Conservation (phyloP, 2,113 vertebrate genomes). For the Dicaeum eximium region DNA sequence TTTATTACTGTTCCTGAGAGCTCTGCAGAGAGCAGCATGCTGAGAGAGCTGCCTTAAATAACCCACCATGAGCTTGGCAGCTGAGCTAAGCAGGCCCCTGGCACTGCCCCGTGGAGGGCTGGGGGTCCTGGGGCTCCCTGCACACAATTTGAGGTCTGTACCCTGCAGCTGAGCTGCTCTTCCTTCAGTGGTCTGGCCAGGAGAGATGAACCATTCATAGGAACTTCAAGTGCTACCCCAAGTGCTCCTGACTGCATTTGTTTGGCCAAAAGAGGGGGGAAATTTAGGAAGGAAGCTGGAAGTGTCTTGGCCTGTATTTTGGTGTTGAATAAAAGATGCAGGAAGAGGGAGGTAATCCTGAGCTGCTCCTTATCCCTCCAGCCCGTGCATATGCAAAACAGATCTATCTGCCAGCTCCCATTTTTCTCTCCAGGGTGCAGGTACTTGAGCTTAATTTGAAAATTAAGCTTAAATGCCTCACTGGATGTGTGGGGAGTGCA, state of each 20-base stretch:
- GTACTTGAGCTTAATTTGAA: neutral
- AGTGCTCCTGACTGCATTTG: neutral
- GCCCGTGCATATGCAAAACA: neutral
- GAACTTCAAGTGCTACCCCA: fast-evolving
- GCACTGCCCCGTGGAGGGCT: neutral
- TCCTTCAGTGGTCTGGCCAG: neutral
- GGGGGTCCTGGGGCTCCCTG: neutral
- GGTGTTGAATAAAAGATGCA: neutral
- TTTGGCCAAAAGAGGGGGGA: neutral
- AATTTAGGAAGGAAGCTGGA: neutral
- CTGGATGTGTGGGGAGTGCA: neutral
- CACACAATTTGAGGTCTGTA: fast-evolving
- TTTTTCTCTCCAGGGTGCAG: neutral
- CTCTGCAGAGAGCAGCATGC: neutral
- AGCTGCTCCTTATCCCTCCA: neutral
- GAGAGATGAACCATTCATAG: neutral
- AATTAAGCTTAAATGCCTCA: neutral
- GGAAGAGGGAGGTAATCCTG: neutral
- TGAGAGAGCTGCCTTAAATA: neutral
- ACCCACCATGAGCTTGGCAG: neutral
- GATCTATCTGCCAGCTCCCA: neutral
- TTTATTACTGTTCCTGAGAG: neutral
- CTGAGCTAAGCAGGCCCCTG: neutral
- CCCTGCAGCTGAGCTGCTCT: neutral
- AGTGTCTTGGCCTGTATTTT: neutral